Evolutionary conservation across 2,797 vertebrate species (phyloP).

Genomic region (Sebastes iracundus): DNA sequence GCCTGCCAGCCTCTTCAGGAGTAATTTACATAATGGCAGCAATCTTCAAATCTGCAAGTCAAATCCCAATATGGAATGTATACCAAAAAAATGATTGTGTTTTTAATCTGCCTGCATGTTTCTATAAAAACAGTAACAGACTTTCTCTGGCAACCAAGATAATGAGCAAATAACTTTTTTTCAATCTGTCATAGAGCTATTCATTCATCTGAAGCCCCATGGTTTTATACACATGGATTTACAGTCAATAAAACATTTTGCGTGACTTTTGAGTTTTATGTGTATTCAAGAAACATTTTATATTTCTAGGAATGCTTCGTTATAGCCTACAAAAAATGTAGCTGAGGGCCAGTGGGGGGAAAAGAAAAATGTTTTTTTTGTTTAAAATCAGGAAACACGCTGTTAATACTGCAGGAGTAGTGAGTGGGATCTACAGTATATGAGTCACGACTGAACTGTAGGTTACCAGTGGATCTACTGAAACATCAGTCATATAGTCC

Average conservation of each 20-base stretch:
- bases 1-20: background rate
- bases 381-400: background rate
- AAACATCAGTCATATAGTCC: background rate
- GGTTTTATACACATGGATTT: conserved; percentile 1
- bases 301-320: background rate
- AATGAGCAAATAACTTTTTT: background rate
- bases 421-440: background rate
- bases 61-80: background rate
- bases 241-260: background rate
- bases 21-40: background rate
- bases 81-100: background rate
- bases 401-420: conserved; percentile 5
- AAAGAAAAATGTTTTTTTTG: background rate
- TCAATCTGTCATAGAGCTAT: background rate
- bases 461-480: background rate
- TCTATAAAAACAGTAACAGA: background rate
- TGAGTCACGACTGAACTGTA: background rate
- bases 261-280: background rate
- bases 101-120: background rate
- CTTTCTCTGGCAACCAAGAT: background rate
- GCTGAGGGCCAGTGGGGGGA: too few species aligned
- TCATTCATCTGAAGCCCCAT: background rate
- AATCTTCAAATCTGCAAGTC: background rate
- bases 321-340: background rate
- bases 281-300: background rate